Conservation (phyloP, 2,888 invertebrate genomes). For the Acrocyrtus sp. region DNA sequence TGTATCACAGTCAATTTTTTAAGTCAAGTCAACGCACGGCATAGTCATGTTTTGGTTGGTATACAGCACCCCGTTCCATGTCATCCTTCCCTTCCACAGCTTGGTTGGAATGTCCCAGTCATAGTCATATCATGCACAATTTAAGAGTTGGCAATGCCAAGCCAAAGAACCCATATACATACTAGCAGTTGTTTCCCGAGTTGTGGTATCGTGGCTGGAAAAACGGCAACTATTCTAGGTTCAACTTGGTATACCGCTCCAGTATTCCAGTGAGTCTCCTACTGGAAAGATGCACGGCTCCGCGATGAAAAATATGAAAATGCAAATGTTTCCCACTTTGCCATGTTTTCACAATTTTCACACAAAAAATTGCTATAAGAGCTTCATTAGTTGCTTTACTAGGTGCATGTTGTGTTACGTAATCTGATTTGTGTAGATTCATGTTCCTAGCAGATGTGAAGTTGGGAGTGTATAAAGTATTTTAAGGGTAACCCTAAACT, state of each 20-base stretch:
- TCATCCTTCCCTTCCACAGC: not conserved
- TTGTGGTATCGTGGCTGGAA: not conserved
- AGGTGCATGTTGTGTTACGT: no score
- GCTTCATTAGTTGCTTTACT: no score
- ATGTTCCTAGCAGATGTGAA: not conserved
- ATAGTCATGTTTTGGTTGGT: not conserved
- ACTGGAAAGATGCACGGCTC: no score
- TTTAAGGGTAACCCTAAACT: not conserved
- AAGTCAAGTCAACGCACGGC: slow-evolving; percentile 3
- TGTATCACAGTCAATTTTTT: slow-evolving; percentile 25
- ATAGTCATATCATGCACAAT: slow-evolving; percentile 17
- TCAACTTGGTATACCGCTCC: slow-evolving; percentile 12
- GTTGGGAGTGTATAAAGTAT: not conserved
- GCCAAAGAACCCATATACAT: slow-evolving; percentile 38
- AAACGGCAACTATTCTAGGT: not conserved
- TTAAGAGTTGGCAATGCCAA: slow-evolving; percentile 46
- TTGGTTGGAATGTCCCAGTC: slow-evolving; percentile 37
- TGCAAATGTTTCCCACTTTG: not conserved
- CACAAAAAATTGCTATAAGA: not conserved
- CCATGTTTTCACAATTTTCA: not conserved
- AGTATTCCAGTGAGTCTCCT: no score
- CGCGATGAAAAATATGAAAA: slow-evolving; percentile 5
- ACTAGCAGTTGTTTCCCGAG: not conserved
- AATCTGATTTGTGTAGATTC: no score
- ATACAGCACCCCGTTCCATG: slow-evolving; percentile 1